phyloP scores from a whole-genome alignment of 1,140 invertebrate genomes.

The Trichogramma pretiosum region DNA sequence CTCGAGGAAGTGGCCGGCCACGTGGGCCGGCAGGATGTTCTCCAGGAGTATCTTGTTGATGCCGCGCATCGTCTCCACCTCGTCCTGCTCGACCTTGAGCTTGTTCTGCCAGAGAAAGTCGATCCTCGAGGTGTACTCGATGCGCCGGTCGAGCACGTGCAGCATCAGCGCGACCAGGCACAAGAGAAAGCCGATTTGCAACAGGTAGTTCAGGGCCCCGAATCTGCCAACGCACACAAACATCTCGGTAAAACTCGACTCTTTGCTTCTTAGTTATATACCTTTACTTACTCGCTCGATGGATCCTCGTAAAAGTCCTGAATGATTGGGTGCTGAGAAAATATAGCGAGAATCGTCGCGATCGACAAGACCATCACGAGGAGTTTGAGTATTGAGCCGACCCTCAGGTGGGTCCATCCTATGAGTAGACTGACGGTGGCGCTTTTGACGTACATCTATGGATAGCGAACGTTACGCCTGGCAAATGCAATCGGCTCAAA shows the following conservation, averaged over 20 bases:
- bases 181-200: slow-evolving; percentile 55
- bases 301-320: slow-evolving; percentile 48
- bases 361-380: slow-evolving; percentile 63
- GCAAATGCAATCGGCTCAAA: not conserved
- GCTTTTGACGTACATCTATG: slow-evolving; percentile 70
- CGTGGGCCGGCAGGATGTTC: slow-evolving; percentile 93
- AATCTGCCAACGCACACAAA: slow-evolving; percentile 56
- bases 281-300: slow-evolving; percentile 56
- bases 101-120: slow-evolving; percentile 92
- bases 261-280: no score
- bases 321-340: slow-evolving; percentile 28
- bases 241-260: no score
- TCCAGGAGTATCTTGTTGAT: slow-evolving; percentile 92
- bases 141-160: slow-evolving; percentile 74
- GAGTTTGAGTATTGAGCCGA: slow-evolving; percentile 76
- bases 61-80: slow-evolving; percentile 88
- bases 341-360: slow-evolving; percentile 32
- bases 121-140: slow-evolving; percentile 76
- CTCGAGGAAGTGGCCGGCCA: slow-evolving; percentile 84
- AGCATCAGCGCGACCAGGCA: slow-evolving; percentile 57
- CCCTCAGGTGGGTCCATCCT: slow-evolving; percentile 74
- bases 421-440: slow-evolving; percentile 66
- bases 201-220: slow-evolving; percentile 54
- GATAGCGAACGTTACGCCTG: slow-evolving; percentile 14
- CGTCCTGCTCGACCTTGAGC: slow-evolving; percentile 82